These are phyloP conservation scores for Tenthredo scrophulariae DNA, from an alignment of 2,888 invertebrate species.

Conservation along the genomic window DNA sequence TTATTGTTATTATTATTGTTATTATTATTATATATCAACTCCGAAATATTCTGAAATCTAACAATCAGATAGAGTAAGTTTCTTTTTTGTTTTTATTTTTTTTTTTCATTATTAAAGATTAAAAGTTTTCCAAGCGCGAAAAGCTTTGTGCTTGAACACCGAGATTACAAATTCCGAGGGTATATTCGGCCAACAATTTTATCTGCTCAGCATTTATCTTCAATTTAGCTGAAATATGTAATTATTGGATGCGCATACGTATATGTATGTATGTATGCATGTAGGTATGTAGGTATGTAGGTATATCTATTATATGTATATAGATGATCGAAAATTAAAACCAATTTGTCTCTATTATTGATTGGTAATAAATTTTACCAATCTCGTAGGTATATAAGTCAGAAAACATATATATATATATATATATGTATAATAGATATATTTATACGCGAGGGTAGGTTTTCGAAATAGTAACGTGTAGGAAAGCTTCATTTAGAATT, in stretches of 20 bases:
- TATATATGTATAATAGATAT: neutral
- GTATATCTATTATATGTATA: neutral
- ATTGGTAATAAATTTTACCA: neutral
- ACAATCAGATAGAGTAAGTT: constrained; percentile 21
- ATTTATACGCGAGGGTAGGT: neutral
- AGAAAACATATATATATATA: neutral
- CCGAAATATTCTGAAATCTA: constrained; percentile 38
- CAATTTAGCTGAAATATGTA: neutral
- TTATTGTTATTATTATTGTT: neutral
- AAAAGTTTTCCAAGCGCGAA: constrained; percentile 35
- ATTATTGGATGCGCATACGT: neutral
- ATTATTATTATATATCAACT: neutral
- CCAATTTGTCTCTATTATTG: neutral
- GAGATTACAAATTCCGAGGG: constrained; percentile 21
- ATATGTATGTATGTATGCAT: neutral
- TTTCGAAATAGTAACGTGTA: neutral
- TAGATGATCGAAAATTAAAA: neutral
- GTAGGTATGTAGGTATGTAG: neutral
- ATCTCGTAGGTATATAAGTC: too few species aligned
- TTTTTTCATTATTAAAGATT: neutral
- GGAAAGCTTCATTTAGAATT: neutral
- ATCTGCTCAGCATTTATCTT: neutral
- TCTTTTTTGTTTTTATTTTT: neutral
- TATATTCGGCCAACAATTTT: constrained; percentile 27
- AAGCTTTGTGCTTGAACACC: constrained; percentile 45